phyloP scores from a whole-genome alignment of 1,140 invertebrate species.

The Archivesica marissinica region DNA sequence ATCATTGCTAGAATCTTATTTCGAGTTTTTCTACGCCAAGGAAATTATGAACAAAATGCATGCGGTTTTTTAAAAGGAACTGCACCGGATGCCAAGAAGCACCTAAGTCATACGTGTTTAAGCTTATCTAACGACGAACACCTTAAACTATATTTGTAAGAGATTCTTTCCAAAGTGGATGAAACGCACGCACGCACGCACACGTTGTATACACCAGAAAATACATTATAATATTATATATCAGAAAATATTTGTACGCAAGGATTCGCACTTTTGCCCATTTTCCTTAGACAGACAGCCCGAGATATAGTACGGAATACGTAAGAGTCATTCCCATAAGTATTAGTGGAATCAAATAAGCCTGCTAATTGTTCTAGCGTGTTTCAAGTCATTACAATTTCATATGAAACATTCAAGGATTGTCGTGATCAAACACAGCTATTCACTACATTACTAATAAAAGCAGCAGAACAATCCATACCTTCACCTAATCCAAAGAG shows the following conservation, averaged over 20 bases:
- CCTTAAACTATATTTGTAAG: background rate
- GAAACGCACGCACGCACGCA: background rate
- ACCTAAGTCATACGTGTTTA: background rate
- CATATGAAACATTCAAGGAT: too few relatives aligned
- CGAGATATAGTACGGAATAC: background rate
- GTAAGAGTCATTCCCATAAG: background rate
- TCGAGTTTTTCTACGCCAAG: too few relatives aligned
- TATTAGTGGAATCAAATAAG: background rate
- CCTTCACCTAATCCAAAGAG: too few relatives aligned
- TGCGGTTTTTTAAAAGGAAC: conserved; percentile 6
- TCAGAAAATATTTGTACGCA: background rate
- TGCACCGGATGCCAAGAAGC: background rate
- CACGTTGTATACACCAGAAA: too few relatives aligned
- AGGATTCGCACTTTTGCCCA: background rate
- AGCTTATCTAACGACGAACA: background rate
- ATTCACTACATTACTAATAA: too few relatives aligned
- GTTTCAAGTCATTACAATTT: background rate
- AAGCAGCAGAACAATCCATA: too few relatives aligned
- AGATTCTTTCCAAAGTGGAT: too few relatives aligned
- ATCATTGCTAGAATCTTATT: too few relatives aligned
- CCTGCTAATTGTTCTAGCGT: background rate
- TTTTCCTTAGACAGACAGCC: background rate
- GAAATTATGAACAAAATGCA: background rate
- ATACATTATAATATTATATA: too few relatives aligned
- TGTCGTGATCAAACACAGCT: too few relatives aligned